Evolutionary conservation across 2,888 invertebrate genomes (phyloP).

Genomic region (Cataglyphis livida): DNA sequence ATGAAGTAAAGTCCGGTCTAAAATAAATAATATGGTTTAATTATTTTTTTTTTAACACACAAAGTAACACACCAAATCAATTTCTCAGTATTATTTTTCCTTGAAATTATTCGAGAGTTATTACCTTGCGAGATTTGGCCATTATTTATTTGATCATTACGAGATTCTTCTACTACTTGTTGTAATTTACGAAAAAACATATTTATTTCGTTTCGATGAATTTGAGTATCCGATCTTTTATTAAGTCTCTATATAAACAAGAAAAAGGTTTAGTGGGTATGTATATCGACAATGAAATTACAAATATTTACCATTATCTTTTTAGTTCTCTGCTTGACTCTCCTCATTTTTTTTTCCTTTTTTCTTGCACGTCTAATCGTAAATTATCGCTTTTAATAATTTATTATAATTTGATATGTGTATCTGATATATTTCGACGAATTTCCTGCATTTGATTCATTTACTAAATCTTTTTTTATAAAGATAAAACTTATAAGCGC

Average conservation of each 20-base stretch:
- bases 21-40: not conserved
- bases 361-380: not conserved
- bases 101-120: constrained; percentile 10
- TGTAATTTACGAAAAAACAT: constrained; percentile 1
- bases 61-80: not conserved
- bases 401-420: not conserved
- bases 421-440: not conserved
- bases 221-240: not conserved
- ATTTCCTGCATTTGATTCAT: not conserved
- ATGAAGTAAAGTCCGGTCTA: not conserved
- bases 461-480: not conserved
- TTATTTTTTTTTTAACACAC: not conserved
- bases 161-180: not conserved
- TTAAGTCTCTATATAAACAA: not conserved
- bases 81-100: not conserved
- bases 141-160: too few relatives aligned
- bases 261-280: not conserved
- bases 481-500: not conserved
- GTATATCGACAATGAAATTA: not conserved
- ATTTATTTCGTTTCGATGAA: not conserved
- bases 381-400: not conserved
- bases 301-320: constrained; percentile 4
- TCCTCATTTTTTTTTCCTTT: not conserved
- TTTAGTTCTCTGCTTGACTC: not conserved
- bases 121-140: not conserved